These are phyloP conservation scores for Butorides virescens DNA, from an alignment of 2,113 vertebrate species.

Conservation along the genomic window DNA sequence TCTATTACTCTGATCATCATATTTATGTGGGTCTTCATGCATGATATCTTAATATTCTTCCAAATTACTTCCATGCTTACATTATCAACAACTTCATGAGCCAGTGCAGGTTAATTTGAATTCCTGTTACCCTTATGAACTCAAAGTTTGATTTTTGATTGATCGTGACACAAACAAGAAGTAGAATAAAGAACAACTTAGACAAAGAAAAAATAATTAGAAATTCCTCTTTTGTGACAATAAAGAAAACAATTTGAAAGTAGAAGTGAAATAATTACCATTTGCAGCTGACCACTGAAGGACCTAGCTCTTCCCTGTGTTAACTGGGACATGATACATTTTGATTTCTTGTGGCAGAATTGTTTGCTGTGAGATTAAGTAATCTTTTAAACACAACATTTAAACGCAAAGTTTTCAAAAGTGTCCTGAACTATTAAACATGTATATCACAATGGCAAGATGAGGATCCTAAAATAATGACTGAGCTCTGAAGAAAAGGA, in stretches of 20 bases:
- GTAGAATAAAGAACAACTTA: neutral
- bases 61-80: neutral
- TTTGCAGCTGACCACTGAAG: neutral
- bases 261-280: neutral
- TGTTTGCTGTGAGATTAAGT: neutral
- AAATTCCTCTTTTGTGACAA: neutral
- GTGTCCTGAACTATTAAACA: neutral
- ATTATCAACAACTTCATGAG: neutral
- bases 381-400: neutral
- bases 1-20: neutral
- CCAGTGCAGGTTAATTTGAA: neutral
- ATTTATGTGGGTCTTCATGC: neutral
- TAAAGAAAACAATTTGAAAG: neutral
- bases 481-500: neutral
- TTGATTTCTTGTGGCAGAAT: neutral
- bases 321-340: neutral
- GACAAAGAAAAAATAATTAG: neutral
- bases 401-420: neutral
- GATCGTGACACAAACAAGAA: neutral
- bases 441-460: neutral
- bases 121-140: neutral
- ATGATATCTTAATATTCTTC: neutral
- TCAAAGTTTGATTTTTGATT: neutral
- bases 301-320: fast-evolving
- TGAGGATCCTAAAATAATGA: neutral